Conservation (phyloP, 37 sponge, comb jelly and placozoan genomes). For the Axinella damicornis region DNA sequence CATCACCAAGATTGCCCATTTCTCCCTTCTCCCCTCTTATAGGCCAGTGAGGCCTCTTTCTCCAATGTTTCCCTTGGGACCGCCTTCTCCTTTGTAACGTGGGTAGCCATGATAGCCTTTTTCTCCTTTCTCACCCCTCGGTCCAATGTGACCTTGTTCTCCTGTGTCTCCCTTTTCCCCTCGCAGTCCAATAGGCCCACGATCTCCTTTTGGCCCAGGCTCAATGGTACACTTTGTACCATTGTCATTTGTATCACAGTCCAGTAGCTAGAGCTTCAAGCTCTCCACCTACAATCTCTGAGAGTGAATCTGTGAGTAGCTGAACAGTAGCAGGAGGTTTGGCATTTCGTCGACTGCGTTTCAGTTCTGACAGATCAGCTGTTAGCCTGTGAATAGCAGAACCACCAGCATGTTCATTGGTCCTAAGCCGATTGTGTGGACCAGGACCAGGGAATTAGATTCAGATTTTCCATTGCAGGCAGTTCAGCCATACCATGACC, state of each 20-base stretch:
- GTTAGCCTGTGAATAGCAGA: no score
- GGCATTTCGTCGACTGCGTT: no score
- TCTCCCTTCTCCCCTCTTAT: constrained; percentile 11
- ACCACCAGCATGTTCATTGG: no score
- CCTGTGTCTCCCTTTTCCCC: no score
- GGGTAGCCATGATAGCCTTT: not conserved
- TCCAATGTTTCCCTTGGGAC: not conserved
- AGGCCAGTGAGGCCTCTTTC: not conserved
- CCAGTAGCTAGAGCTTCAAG: not conserved
- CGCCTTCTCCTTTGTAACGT: constrained; percentile 18
- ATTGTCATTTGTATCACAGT: not conserved
- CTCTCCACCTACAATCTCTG: not conserved
- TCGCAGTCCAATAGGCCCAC: no score
- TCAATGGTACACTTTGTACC: not conserved
- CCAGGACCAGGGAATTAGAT: no score
- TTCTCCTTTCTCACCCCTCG: not conserved
- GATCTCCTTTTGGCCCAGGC: constrained; percentile 7
- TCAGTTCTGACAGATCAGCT: no score
- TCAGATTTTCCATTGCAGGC: no score
- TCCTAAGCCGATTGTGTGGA: no score
- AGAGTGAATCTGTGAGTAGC: not conserved
- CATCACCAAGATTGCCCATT: not conserved
- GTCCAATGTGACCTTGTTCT: no score
- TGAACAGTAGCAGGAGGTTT: no score
- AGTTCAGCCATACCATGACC: no score